These are phyloP conservation scores for Galerucella nymphaeae DNA, from an alignment of 2,888 invertebrate species.

Conservation along the genomic window DNA sequence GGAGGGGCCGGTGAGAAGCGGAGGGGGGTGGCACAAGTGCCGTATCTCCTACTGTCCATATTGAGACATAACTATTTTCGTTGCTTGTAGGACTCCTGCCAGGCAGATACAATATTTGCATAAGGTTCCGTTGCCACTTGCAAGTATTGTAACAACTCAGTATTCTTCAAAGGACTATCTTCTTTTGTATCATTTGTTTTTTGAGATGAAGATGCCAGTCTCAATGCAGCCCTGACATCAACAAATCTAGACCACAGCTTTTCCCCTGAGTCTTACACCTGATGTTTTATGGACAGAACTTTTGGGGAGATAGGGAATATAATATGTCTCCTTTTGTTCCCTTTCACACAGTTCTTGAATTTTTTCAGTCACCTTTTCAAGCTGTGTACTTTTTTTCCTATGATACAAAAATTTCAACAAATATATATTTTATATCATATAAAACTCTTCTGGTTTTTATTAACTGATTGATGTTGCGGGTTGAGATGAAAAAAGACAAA, in stretches of 20 bases:
- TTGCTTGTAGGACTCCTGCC: not conserved
- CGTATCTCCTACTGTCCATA: not conserved
- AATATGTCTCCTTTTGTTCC: conserved; percentile 5
- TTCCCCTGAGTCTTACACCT: not conserved
- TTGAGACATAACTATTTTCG: not conserved
- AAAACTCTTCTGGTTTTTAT: not conserved
- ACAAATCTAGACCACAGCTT: not conserved
- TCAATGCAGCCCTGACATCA: not conserved
- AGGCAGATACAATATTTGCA: conserved; percentile 2
- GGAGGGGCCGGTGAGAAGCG: too few species aligned
- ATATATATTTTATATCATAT: not conserved
- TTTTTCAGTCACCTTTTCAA: not conserved
- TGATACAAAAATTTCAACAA: not conserved
- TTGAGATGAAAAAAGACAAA: not conserved
- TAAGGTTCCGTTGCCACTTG: conserved; percentile 4
- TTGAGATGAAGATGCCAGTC: not conserved
- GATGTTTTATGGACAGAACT: not conserved
- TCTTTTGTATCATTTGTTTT: not conserved
- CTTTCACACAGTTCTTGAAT: not conserved
- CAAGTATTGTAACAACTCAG: not conserved
- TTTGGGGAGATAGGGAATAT: conserved; percentile 3
- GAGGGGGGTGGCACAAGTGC: too few species aligned
- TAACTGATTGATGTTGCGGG: not conserved
- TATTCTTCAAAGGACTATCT: not conserved
- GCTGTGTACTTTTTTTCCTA: not conserved